Percentiles rank a stretch among this genome's conserved stretches.
phyloP scores from a whole-genome alignment of 2,888 invertebrate genomes.

The Chironomus riparius region DNA sequence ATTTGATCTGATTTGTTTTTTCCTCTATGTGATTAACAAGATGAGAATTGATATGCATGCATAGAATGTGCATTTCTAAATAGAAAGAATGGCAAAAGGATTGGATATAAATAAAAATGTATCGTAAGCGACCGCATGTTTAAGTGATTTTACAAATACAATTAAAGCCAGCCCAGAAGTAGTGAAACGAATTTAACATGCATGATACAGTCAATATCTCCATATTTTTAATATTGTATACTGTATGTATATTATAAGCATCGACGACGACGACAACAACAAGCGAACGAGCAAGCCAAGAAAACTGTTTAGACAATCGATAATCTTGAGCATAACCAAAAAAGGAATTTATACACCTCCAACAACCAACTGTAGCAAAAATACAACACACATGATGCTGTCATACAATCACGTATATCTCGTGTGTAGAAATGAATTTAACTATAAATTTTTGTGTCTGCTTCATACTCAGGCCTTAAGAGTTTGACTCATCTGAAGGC shows the following conservation, averaged over 20 bases:
- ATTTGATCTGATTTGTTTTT: background rate
- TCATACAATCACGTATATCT: background rate
- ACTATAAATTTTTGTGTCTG: background rate
- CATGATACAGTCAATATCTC: background rate
- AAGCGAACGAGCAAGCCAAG: background rate
- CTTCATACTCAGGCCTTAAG: background rate
- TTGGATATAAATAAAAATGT: background rate
- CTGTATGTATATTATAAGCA: background rate
- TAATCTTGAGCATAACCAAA: conserved; percentile 27
- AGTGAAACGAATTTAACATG: background rate
- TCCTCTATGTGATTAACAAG: background rate
- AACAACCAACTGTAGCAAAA: conserved; percentile 17
- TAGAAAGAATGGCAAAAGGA: background rate
- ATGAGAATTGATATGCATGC: no score
- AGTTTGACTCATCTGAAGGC: background rate
- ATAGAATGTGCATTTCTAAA: background rate
- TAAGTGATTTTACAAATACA: background rate
- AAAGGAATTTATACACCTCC: conserved; percentile 27
- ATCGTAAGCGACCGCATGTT: background rate
- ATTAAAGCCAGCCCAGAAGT: background rate
- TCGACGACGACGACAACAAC: background rate
- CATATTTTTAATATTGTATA: background rate
- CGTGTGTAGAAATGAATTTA: background rate
- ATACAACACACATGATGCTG: conserved; percentile 11
- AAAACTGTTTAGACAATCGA: conserved; percentile 22